These are phyloP conservation scores for Asarcornis scutulata DNA, from an alignment of 2,113 vertebrate species.

Conservation along the genomic window DNA sequence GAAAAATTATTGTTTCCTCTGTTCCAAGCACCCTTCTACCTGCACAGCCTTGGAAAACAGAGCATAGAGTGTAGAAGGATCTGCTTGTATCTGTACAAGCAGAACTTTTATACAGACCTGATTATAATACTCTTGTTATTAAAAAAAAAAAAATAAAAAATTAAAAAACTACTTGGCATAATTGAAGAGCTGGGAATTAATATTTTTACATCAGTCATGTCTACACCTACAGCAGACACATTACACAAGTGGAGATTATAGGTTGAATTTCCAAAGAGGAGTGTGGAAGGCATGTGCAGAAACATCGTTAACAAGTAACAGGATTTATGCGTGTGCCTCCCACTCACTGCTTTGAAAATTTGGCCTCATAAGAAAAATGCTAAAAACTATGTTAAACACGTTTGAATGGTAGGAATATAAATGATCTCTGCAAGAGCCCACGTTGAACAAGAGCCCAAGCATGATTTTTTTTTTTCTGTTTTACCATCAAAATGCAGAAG, in stretches of 20 bases:
- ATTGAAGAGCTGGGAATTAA: neutral
- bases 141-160: neutral
- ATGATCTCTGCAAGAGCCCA: neutral
- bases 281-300: neutral
- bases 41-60: neutral
- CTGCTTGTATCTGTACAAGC: neutral
- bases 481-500: neutral
- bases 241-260: constrained; percentile 2
- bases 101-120: neutral
- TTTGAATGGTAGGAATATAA: constrained; percentile 28
- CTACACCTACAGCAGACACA: neutral
- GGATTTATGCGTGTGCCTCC: constrained; percentile 45
- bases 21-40: neutral
- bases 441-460: neutral
- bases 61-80: neutral
- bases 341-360: constrained; percentile 52
- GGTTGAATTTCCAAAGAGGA: constrained; percentile 12
- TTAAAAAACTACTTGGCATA: neutral
- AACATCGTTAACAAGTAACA: constrained; percentile 28
- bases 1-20: neutral
- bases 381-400: constrained; percentile 37
- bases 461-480: neutral
- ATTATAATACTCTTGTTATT: neutral
- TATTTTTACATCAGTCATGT: constrained; percentile 10
- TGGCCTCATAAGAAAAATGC: constrained; percentile 29